Base-by-base conservation (phyloP, 2,113 vertebrate species). In the Rutilus rutilus region DNA sequence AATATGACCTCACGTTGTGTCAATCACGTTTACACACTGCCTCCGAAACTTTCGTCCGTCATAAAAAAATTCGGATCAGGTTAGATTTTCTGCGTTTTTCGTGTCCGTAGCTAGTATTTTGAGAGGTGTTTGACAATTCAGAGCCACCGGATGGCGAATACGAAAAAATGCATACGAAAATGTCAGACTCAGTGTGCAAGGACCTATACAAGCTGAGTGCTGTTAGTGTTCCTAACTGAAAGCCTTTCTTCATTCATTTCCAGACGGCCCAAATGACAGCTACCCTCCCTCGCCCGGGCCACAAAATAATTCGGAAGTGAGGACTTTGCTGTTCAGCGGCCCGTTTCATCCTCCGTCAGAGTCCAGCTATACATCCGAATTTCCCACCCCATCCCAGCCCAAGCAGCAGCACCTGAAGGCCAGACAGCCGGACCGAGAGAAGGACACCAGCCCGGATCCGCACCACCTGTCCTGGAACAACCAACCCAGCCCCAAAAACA, bases 241-340 rank as follows among this genome's bases (percentile, higher is more conserved):
- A 17, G 7, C 27, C 36, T 57, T 52, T 65, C 57, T 67, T 36
- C 1, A 33, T 94, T 92, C 92, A 86, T 96, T 93, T 93, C 85
- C 95, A 99, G 98, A 98, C 96, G 95, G 97, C 96, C 95, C 95
- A 97, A 96, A 96, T 96, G 97, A 99, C 96, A 92, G 97, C 95
- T 93, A 96, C 97, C 94, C 96, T 96, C 92, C 97, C 96, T 89
- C 97, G 95, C 90, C 96, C 96, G 93, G 97, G 95, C 92, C 97
- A 96, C 97, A 97, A 97, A 97, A 96, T 94, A 92, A 97, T 97
- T 92, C 97, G 97, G 96, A 98, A 99, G 93, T 98, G 97, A 98
- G 95, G 96, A 92, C 91, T 42, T 88, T 90, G 91, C 95, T 95
- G 85, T 91, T 90, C 6, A 94, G 96, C 91, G 95, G 95, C 94